phyloP scores from a whole-genome alignment of 2,888 invertebrate genomes.

The Ectemnius lituratus region DNA sequence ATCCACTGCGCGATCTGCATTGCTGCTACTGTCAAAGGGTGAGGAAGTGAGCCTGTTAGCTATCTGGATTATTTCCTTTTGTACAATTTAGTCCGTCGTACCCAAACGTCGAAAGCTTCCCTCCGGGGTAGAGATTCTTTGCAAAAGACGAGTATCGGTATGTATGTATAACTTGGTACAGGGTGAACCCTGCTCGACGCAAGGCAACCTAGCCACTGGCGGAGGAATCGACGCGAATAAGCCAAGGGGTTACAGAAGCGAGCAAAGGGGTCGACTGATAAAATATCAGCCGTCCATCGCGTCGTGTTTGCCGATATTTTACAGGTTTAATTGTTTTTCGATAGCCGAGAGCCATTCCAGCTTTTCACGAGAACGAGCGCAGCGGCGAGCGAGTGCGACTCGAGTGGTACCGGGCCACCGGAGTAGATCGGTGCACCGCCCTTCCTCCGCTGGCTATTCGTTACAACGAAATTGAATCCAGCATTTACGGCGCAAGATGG shows the following conservation, averaged over 20 bases:
- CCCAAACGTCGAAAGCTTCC: no score
- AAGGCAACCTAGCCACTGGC: neutral
- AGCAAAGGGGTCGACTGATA: constrained; percentile 55
- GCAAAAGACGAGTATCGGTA: no score
- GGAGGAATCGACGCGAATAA: neutral
- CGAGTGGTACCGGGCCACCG: neutral
- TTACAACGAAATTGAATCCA: constrained; percentile 70
- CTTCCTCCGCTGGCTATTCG: constrained; percentile 53
- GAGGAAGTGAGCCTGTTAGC: no score
- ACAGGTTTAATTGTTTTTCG: constrained; percentile 75
- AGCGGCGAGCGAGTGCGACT: constrained; percentile 12
- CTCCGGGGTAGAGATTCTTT: no score
- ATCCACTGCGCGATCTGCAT: constrained; percentile 29
- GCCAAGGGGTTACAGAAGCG: neutral
- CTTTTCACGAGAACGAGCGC: constrained; percentile 51
- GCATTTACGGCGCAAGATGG: constrained; percentile 68
- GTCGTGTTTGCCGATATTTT: constrained; percentile 73
- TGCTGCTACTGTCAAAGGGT: neutral
- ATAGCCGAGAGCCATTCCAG: constrained; percentile 66
- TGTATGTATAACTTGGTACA: no score
- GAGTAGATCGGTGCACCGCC: constrained; percentile 22
- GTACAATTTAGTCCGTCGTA: no score
- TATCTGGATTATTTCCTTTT: no score
- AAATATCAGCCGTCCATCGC: constrained; percentile 73
- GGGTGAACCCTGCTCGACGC: no score